Evolutionary conservation across 2,797 vertebrate genomes (phyloP), one percentile per base, ranked within the genome.

Genomic region (Brotula barbata): DNA sequence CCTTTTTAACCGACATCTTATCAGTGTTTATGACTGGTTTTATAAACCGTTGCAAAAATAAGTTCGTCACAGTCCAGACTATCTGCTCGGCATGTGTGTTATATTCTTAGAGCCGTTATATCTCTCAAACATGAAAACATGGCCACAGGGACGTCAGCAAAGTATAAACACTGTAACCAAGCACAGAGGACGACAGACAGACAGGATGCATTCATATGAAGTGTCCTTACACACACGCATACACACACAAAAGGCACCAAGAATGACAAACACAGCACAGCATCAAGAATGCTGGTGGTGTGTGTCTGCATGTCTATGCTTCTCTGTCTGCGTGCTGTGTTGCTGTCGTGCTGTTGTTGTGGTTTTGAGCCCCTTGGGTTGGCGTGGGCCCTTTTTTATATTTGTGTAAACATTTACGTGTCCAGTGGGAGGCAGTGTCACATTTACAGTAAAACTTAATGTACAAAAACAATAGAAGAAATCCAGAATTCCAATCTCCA

Each of bases 11-110:
- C 34, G 58, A 70, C 34, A 51, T 71, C 75, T 86, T 88, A 89
- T 90, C 86, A 80, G 73, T 81, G 78, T 89, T 88, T 90, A 89
- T 72, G 63, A 50, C 81, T 77, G 65, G 23, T 81, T 88, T 82
- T 87, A 78, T 88, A 85, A 89, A 89, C 82, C n/a, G 9, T 63
- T 28, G 49, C 45, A 47, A 68, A 83, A 83, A 84, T 37, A 75
- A 73, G 75, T 51, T 0, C 23, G 42, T 23, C 44, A 34, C 2
- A 37, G 57, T 66, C 73, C 78, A 77, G 75, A 73, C 53, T 8
- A 50, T 48, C 4, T 12, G 37, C 60, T 43, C 61, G 3, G 22
- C 36, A 61, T 70, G 67, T 75, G 77, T 77, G 79, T 83, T 73
- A 80, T 47, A 81, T 71, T 71, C 44, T 6, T 17, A 48, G 67